Evolutionary conservation across 2,113 vertebrate genomes (phyloP).

Genomic region (Hyperopisus bebe): DNA sequence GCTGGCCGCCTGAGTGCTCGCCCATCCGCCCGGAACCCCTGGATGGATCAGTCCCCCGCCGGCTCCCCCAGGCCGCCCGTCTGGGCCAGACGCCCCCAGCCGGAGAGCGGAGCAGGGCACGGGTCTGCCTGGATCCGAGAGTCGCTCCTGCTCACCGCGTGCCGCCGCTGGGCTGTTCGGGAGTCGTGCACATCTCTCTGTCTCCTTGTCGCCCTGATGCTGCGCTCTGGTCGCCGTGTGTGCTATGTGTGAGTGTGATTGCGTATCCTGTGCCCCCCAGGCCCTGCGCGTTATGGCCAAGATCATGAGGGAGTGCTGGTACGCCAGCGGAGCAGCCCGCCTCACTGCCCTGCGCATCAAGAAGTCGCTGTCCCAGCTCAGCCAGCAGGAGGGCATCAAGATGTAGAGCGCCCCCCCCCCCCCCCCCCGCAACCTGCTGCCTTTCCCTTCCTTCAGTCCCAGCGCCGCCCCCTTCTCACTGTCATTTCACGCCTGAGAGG

Average conservation of each 20-base stretch:
- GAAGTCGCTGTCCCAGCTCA: constrained; percentile 77
- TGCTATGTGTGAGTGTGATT: neutral
- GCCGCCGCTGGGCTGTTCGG: neutral
- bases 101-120: too few relatives aligned
- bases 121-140: neutral
- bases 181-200: neutral
- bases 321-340: constrained; percentile 52
- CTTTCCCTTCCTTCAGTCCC: constrained; percentile 21
- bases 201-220: neutral
- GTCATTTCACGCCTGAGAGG: constrained; percentile 46
- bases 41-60: neutral
- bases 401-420: constrained; percentile 57
- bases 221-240: neutral
- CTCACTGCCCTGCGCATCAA: constrained; percentile 79
- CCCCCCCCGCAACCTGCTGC: neutral
- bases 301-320: constrained; percentile 71
- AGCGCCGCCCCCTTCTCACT: constrained; percentile 46
- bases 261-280: constrained; percentile 39
- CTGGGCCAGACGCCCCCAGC: too few relatives aligned
- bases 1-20: neutral
- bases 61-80: neutral
- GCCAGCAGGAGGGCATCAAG: constrained; percentile 82
- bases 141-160: neutral
- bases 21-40: neutral
- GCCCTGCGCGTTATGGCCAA: constrained; percentile 78